Conservation (phyloP, 2,888 invertebrate species). For the Beris chalybata region DNA sequence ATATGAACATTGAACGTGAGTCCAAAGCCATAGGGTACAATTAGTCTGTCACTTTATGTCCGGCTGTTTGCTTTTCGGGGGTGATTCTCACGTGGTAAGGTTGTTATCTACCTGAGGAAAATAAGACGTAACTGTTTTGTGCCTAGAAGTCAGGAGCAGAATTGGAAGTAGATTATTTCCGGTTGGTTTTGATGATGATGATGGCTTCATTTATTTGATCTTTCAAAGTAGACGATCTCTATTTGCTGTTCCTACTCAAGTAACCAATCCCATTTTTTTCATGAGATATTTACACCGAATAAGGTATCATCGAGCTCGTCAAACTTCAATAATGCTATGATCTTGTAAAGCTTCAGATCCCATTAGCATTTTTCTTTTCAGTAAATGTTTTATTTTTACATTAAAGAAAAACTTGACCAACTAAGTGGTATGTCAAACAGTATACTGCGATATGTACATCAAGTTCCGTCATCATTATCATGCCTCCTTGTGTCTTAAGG, state of each 20-base stretch:
- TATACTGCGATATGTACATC: not conserved
- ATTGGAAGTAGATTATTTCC: constrained; percentile 11
- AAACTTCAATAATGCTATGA: not conserved
- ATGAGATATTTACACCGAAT: too few species aligned
- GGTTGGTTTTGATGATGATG: constrained; percentile 8
- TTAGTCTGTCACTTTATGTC: constrained; percentile 33
- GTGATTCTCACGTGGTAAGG: constrained; percentile 6
- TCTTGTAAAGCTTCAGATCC: not conserved
- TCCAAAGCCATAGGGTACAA: constrained; percentile 16
- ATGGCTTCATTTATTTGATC: not conserved
- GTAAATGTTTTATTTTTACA: not conserved
- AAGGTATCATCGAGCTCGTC: not conserved
- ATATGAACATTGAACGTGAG: constrained; percentile 17
- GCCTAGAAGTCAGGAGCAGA: not conserved
- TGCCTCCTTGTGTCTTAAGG: constrained; percentile 14
- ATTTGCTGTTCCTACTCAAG: too few species aligned
- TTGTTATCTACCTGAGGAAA: constrained; percentile 1
- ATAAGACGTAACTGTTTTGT: constrained; percentile 9
- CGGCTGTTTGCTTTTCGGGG: constrained; percentile 35
- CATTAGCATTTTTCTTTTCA: constrained; percentile 19
- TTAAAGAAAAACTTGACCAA: constrained; percentile 1
- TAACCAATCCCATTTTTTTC: not conserved
- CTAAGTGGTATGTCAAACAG: constrained; percentile 16
- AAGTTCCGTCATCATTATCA: not conserved
- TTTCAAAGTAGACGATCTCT: not conserved